phyloP scores from a whole-genome alignment of 2,888 invertebrate species.

The Drosophila nr. perissopoda region DNA sequence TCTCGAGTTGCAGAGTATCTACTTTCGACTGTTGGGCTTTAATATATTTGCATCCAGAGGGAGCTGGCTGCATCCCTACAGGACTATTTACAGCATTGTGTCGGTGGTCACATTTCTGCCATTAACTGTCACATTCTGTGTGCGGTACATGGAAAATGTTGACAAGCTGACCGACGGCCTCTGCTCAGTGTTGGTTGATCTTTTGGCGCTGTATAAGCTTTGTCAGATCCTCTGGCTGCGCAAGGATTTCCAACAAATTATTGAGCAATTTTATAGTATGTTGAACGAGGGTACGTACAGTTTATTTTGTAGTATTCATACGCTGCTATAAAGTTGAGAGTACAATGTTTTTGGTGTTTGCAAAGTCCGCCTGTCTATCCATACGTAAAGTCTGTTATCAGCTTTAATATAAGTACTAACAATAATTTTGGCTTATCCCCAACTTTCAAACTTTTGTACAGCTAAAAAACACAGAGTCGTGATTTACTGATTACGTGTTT shows the following conservation, averaged over 20 bases:
- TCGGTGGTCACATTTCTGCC: slow-evolving; percentile 28
- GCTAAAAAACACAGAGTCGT: not conserved
- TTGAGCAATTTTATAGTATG: not conserved
- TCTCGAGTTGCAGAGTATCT: slow-evolving; percentile 38
- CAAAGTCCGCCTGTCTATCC: not conserved
- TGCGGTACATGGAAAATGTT: slow-evolving; percentile 30
- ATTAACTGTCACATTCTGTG: slow-evolving; percentile 37
- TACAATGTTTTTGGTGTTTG: not conserved
- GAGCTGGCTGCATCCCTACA: slow-evolving; percentile 6
- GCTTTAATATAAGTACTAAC: not conserved
- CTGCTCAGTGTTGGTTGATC: slow-evolving; percentile 38
- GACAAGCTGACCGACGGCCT: slow-evolving; percentile 37
- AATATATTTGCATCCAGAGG: slow-evolving; percentile 15
- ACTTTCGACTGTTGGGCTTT: slow-evolving; percentile 33
- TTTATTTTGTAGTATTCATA: not conserved
- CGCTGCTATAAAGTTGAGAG: not conserved
- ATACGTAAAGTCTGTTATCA: not conserved
- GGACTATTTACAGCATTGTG: slow-evolving; percentile 29
- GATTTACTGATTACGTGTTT: not conserved
- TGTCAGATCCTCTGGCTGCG: slow-evolving; percentile 14
- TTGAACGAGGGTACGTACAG: slow-evolving; percentile 7
- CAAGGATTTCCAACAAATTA: slow-evolving; percentile 18
- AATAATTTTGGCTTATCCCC: not conserved
- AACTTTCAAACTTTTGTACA: not conserved
- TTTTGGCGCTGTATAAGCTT: slow-evolving; percentile 35